Base-by-base conservation (phyloP, 2,113 vertebrate species). In the Platanista minor region DNA sequence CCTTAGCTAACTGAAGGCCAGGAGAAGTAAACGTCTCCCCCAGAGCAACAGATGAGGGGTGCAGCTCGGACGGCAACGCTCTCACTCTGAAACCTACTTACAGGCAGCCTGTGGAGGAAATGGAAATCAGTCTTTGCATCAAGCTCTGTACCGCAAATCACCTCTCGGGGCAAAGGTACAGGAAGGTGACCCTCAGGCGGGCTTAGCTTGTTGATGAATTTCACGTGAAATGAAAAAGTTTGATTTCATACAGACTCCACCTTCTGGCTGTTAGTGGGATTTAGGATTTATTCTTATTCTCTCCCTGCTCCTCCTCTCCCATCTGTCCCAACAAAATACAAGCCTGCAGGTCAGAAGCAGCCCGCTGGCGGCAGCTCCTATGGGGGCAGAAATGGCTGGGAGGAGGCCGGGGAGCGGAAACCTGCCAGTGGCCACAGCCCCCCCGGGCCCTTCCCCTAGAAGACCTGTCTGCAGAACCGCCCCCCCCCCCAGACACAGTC, bases 361-460 rank as follows among this genome's bases (percentile, higher is more conserved):
- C 36, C 14, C 1, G 1, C 1, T 20, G 43, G 43, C 71, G 80
- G 74, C 15, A 31, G n/a, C 66, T 75, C 15, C 64, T 20, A 0
- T 3, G 39, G 20, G 10, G 54, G 39, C 0, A 31, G 57, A 77
- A 87, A 33, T 1, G n/a, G 59, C 41, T 29, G 14, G 4, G 64
- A 93, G 39, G 31, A 23, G 52, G 59, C 10, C 8, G 8, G 67
- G 7, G 15, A 14, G 9, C 17, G 0, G 64, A 69, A 31, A 3
- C 3, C 43, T 2, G 12, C 12, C 87, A 78, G 67, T 10, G 3
- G 49, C 43, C 57, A 39, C 54, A 20, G 54, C 31, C 3, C 0
- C 0, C 9, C 0, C 0, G 0, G 17, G 29, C 0, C 21, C 57
- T 25, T 4, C 27, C 14, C 57, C 49, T 4, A 21, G 5, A 49